phyloP scores from a whole-genome alignment of 2,113 vertebrate genomes.

The Thomomys bottae region DNA sequence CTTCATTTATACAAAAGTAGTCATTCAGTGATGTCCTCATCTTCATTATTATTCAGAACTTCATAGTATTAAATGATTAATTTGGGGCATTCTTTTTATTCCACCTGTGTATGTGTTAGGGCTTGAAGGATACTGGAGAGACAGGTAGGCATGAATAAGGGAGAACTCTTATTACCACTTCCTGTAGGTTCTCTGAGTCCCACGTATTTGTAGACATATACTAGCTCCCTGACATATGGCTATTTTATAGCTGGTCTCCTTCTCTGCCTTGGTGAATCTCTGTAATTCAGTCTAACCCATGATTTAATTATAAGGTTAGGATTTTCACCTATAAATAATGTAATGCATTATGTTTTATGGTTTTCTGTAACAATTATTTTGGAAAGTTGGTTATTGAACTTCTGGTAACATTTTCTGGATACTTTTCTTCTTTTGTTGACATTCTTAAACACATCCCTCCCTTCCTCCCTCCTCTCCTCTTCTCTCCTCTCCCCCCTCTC shows the following conservation, averaged over 20 bases:
- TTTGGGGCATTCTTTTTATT: background rate
- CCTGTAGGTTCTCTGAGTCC: background rate
- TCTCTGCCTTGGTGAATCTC: background rate
- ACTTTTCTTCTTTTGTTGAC: background rate
- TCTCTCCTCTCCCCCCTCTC: too few species aligned
- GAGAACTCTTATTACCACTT: background rate
- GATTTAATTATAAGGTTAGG: background rate
- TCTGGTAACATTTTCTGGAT: background rate
- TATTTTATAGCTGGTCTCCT: background rate
- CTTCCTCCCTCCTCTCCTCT: too few species aligned
- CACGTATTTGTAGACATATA: fast-evolving
- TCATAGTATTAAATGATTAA: background rate
- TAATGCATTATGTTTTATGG: background rate
- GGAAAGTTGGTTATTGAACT: background rate
- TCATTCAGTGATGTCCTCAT: background rate
- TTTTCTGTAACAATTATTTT: background rate
- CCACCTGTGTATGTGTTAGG: background rate
- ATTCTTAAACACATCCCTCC: background rate
- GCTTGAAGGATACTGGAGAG: background rate
- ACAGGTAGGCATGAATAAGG: background rate
- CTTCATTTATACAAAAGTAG: background rate
- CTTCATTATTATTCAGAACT: background rate
- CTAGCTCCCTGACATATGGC: background rate
- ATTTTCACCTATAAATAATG: background rate
- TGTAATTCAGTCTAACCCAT: background rate